Conservation (phyloP, 2,888 invertebrate species). For the Erynnis tages region DNA sequence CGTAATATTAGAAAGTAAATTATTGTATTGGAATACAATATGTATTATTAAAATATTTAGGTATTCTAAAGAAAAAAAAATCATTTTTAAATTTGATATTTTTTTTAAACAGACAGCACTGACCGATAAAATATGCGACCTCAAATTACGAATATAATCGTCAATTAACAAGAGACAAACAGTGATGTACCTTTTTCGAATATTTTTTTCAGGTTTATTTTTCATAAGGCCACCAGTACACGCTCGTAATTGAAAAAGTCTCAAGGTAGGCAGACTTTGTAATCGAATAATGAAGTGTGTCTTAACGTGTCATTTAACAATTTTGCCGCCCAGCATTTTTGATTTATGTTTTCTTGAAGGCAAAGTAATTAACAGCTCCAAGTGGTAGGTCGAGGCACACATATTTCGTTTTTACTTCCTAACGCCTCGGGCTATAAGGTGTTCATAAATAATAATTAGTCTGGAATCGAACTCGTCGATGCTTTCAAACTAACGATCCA, state of each 20-base stretch:
- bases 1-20: too few relatives aligned
- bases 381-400: conserved; percentile 7
- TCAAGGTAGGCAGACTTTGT: not conserved
- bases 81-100: too few relatives aligned
- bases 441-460: conserved; percentile 68
- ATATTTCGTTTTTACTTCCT: conserved; percentile 46
- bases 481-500: conserved; percentile 57
- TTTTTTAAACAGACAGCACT: too few relatives aligned
- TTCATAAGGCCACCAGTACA: conserved; percentile 1
- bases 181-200: not conserved
- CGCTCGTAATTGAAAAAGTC: conserved; percentile 15
- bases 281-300: conserved; percentile 21
- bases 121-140: too few relatives aligned
- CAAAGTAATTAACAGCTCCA: conserved; percentile 32
- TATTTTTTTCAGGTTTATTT: not conserved
- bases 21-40: too few relatives aligned
- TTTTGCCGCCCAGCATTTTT: conserved; percentile 19
- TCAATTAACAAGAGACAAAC: not conserved
- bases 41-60: too few relatives aligned
- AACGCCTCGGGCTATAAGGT: conserved; percentile 51
- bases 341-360: conserved; percentile 24
- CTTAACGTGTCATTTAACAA: conserved; percentile 24
- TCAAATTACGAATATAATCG: not conserved
- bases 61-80: too few relatives aligned
- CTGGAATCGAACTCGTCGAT: conserved; percentile 57